Percentiles rank a stretch among this genome's conserved stretches.
Conservation (phyloP, 2,888 invertebrate species). For the Oscheius sp. region DNA sequence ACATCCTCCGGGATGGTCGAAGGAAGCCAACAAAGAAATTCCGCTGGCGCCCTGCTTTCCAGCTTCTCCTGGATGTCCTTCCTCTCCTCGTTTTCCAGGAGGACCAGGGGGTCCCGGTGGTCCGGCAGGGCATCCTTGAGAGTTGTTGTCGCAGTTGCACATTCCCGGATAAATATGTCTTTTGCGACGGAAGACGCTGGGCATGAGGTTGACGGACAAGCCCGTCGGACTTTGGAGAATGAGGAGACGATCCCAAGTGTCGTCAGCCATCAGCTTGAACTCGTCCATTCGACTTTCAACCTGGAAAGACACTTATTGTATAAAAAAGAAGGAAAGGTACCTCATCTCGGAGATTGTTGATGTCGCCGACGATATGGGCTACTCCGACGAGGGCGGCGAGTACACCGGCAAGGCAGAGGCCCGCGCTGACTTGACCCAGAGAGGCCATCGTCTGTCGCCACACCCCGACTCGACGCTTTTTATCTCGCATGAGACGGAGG, state of each 20-base stretch:
- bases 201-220: conserved; percentile 50
- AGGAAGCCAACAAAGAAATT: conserved; percentile 54
- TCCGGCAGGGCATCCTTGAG: conserved; percentile 60
- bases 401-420: conserved; percentile 53
- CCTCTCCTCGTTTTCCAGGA: conserved; percentile 57
- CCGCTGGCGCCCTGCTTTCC: conserved; percentile 56
- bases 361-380: conserved; percentile 57
- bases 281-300: conserved; percentile 38
- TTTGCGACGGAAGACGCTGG: conserved; percentile 52
- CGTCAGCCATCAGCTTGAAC: conserved; percentile 56
- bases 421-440: conserved; percentile 50
- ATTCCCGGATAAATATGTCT: conserved; percentile 58
- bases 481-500: conserved; percentile 1
- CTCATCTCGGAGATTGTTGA: conserved; percentile 55
- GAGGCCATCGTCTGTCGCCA: conserved; percentile 42
- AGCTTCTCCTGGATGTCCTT: conserved; percentile 54
- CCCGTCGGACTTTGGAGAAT: conserved; percentile 59
- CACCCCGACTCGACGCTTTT: not conserved
- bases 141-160: conserved; percentile 57
- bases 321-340: conserved; percentile 15
- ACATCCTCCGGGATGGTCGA: conserved; percentile 61
- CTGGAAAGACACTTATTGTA: not conserved
- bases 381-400: conserved; percentile 54
- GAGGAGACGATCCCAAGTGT: conserved; percentile 61
- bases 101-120: conserved; percentile 59